phyloP scores from a whole-genome alignment of 2,888 invertebrate species.

The Tenthredo scrophulariae region DNA sequence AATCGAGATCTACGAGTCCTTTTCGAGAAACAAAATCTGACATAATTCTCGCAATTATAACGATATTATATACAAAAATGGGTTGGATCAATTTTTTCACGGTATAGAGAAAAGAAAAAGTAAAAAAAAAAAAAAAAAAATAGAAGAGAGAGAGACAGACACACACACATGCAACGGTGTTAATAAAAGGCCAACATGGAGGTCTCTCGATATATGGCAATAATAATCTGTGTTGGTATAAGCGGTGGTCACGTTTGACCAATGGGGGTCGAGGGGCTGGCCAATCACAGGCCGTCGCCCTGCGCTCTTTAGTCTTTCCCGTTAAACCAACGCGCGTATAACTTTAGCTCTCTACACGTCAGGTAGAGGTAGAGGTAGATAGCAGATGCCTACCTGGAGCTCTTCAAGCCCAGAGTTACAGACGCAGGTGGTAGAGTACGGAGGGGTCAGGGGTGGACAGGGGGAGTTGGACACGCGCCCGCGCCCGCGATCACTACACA shows the following conservation, averaged over 20 bases:
- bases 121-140: not conserved
- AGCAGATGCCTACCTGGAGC: slow-evolving; percentile 18
- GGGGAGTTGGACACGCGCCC: slow-evolving; percentile 34
- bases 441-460: not conserved
- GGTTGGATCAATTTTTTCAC: not conserved
- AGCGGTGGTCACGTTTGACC: slow-evolving; percentile 60
- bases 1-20: too few species aligned
- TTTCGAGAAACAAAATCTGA: too few species aligned
- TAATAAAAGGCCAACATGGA: not conserved
- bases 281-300: slow-evolving; percentile 34
- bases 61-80: too few species aligned
- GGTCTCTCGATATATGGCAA: not conserved
- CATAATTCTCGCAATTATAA: not conserved
- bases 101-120: not conserved
- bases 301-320: not conserved
- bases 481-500: slow-evolving; percentile 28
- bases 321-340: not conserved
- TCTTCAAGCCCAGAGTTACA: not conserved
- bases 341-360: not conserved
- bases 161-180: not conserved
- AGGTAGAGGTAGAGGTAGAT: not conserved
- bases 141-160: not conserved
- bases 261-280: slow-evolving; percentile 66
- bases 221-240: slow-evolving; percentile 14
- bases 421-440: slow-evolving; percentile 33